Base-by-base conservation (phyloP, 2,113 vertebrate species). In the Hypanus sabinus region DNA sequence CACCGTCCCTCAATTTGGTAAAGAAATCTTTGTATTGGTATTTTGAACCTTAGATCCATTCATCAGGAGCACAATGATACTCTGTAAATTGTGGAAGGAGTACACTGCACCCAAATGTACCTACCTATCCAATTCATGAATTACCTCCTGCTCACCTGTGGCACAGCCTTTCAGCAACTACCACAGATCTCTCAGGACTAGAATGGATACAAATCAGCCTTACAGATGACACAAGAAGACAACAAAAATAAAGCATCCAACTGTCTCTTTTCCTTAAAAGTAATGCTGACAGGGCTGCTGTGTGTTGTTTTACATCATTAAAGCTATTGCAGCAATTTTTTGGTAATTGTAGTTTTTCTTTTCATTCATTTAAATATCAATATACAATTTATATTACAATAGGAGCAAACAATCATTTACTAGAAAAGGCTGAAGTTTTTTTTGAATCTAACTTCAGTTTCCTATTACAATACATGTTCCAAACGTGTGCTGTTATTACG, bases 401-500 rank as follows among this genome's bases (percentile, higher is more conserved):
- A 38, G 65, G 62, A 93, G 12, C 70, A 93, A 93, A 93, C 12
- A 93, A 70, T 73, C 24, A 73, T 30, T 93, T 71, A 46, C 12
- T 73, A 73, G 71, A 91, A 46, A 93, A 75, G 33, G 33, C 38
- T 38, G 18, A n/a, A 93, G 70, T 73, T 93, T 93, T 93, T 71
- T 93, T 46, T 3, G 4, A 46, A 93, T 16, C 68, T 46, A 71
- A 73, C 55, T 93, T 70, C 36, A 93, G 65, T 93, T 93, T 90
- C 70, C 24, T 73, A 93, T 93, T 73, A 73, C 33, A 93, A 75
- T 73, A 27, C 30, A 73, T 73, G 85, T 90, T 65, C 57, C 11
- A 24, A 73, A 93, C 65, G 70, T 46, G 91, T 27, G 70, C 91
- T 55, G 68, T 93, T 93, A 93, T 93, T 93, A 73, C 91, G 73